Conservation (phyloP, 2,113 vertebrate species). For the Colistium nudipinnis region DNA sequence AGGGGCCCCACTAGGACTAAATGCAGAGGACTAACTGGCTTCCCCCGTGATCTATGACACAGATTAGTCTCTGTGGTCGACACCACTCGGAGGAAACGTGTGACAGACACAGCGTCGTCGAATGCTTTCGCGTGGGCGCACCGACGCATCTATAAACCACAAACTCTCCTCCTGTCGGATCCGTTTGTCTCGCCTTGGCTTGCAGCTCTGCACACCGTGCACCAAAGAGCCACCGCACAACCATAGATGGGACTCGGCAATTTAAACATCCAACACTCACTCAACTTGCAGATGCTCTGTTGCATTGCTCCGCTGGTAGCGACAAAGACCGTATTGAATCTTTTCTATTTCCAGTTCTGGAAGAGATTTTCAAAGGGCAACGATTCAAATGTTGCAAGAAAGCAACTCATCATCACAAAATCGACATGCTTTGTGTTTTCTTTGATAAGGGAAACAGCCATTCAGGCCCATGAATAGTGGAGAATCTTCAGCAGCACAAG, state of each 20-base stretch:
- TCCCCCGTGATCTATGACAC: conserved; percentile 23
- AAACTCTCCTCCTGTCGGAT: conserved; percentile 9
- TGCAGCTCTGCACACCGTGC: background rate
- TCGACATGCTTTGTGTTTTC: conserved; percentile 28
- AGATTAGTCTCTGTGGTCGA: conserved; percentile 18
- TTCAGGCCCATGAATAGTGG: conserved; percentile 64
- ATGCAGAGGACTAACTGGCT: background rate
- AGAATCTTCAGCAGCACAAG: conserved; percentile 32
- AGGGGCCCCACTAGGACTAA: conserved; percentile 4
- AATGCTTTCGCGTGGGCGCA: conserved; percentile 17
- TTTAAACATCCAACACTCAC: background rate
- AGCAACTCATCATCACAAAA: background rate
- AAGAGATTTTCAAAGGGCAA: background rate
- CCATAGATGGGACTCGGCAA: conserved; percentile 38
- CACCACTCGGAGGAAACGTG: conserved; percentile 1
- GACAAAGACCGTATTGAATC: background rate
- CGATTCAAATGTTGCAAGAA: conserved; percentile 9
- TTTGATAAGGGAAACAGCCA: conserved; percentile 40
- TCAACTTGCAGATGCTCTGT: conserved; percentile 6
- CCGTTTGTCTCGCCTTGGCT: background rate
- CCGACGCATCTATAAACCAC: background rate
- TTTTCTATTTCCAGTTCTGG: background rate
- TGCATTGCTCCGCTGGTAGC: background rate
- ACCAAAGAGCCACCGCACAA: conserved; percentile 31
- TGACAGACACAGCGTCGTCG: background rate